Conservation (phyloP, 37 sponge, comb jelly and placozoan species). For the Ephydatia muelleri region DNA sequence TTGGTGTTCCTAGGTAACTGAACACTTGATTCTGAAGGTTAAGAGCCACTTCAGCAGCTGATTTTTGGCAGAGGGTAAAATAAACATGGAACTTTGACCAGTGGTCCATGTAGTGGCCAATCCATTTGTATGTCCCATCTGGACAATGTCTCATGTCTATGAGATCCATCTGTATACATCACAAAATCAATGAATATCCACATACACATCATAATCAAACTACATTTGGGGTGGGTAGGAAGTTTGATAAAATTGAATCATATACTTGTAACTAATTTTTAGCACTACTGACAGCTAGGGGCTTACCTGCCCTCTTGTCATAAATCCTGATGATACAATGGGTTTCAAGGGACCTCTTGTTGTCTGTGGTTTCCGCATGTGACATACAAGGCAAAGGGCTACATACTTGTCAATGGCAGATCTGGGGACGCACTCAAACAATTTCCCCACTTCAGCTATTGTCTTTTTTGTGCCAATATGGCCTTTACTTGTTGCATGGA, state of each 20-base stretch:
- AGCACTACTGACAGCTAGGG: not conserved
- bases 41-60: slow-evolving; percentile 45
- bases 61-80: slow-evolving; percentile 37
- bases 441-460: slow-evolving; percentile 18
- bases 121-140: slow-evolving; percentile 55
- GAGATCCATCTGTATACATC: slow-evolving; percentile 44
- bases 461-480: slow-evolving; percentile 24
- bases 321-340: slow-evolving; percentile 35
- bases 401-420: slow-evolving; percentile 30
- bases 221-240: too few relatives aligned
- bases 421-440: slow-evolving; percentile 30
- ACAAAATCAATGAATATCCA: too few relatives aligned
- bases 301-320: slow-evolving; percentile 38
- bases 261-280: too few relatives aligned
- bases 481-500: slow-evolving; percentile 6
- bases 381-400: slow-evolving; percentile 20
- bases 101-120: slow-evolving; percentile 72
- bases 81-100: slow-evolving; percentile 43
- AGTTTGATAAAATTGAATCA: too few relatives aligned
- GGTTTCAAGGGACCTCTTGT: slow-evolving; percentile 46
- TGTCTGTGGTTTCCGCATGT: slow-evolving; percentile 18
- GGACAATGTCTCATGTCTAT: slow-evolving; percentile 64
- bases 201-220: too few relatives aligned
- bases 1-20: slow-evolving; percentile 4
- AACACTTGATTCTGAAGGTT: slow-evolving; percentile 18